Evolutionary conservation across 2,888 invertebrate genomes (phyloP), one percentile per base, ranked within the genome.

Genomic region (Hypolimnas misippus): DNA sequence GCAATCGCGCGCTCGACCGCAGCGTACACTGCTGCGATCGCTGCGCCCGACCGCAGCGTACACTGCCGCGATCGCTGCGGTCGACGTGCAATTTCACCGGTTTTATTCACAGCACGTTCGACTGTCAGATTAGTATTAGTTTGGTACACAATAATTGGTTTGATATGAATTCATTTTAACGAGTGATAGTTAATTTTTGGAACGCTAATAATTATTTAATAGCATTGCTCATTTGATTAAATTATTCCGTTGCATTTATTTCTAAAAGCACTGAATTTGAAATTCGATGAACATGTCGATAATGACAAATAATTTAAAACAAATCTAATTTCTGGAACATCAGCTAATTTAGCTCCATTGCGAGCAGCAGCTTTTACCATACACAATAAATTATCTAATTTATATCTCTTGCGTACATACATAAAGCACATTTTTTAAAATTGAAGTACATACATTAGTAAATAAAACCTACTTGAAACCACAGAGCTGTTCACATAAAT

Each of bases 1-100:
- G 35, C 52, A 53, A 53, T 53, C 52, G 52, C 35, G 16, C 16
- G 8, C 14, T 16, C 33, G 17, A 51, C 51, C 51, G 44, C 49
- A 49, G n/a, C 49, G 21, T 16, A 31, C n/a, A 44, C 35, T 8
- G 52, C 19, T 8, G n/a, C 52, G 14, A 21, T 33, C 52, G 14
- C 46, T 12, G 46, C 17, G 12, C 46, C 12, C n/a, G n/a, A 38
- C n/a, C 33, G 33, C 33, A 12, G 33, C 33, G 33, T 25, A 25
- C 25, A 5, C 35, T 8, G 52, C 19, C 6, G n/a, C 35, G 14
- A n/a, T 33, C 52, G 14, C 52, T 53, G 52, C 35, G 52, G 52
- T 38, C 52, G 16, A 51, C 52, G n/a, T 38, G 21, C 35, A 38
- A 14, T 53, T 53, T 53, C 35, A 38, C 7, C 21, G 35, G 35